These are phyloP conservation scores for Chelmon rostratus DNA, from an alignment of 2,797 vertebrate genomes.

Conservation along the genomic window DNA sequence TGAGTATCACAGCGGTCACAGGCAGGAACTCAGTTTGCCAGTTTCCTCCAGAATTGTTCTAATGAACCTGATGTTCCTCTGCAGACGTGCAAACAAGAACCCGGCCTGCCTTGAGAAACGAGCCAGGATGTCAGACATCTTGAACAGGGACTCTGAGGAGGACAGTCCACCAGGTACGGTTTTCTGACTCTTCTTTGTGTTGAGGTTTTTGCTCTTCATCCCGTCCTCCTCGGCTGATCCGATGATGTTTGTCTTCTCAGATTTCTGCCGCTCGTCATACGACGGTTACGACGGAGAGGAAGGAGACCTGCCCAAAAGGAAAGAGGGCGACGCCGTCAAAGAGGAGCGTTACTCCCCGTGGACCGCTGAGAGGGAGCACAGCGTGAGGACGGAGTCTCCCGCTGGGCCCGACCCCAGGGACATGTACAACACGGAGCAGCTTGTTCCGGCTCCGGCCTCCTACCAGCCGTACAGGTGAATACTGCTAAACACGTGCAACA, in stretches of 20 bases:
- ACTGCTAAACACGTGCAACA: not conserved
- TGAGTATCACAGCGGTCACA: constrained; percentile 28
- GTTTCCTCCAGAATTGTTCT: not conserved
- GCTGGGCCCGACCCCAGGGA: constrained; percentile 80
- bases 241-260: constrained; percentile 52
- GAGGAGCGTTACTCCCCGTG: constrained; percentile 87
- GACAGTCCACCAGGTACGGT: constrained; percentile 78
- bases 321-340: constrained; percentile 77
- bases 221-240: not conserved
- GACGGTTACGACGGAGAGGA: constrained; percentile 78
- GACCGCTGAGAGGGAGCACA: constrained; percentile 80
- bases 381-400: constrained; percentile 77
- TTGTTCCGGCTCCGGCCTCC: constrained; percentile 83
- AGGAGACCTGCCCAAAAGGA: constrained; percentile 64
- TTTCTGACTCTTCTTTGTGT: not conserved
- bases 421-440: constrained; percentile 87
- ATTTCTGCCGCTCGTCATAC: constrained; percentile 77
- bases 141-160: constrained; percentile 75
- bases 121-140: constrained; percentile 62
- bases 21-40: not conserved
- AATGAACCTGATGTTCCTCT: constrained; percentile 19
- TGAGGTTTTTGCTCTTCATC: not conserved
- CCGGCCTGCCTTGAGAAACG: constrained; percentile 73
- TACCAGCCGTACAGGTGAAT: constrained; percentile 89
- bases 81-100: constrained; percentile 81